These are phyloP conservation scores for Notocelia uddmanniana DNA, from an alignment of 2,888 invertebrate genomes.

Conservation along the genomic window DNA sequence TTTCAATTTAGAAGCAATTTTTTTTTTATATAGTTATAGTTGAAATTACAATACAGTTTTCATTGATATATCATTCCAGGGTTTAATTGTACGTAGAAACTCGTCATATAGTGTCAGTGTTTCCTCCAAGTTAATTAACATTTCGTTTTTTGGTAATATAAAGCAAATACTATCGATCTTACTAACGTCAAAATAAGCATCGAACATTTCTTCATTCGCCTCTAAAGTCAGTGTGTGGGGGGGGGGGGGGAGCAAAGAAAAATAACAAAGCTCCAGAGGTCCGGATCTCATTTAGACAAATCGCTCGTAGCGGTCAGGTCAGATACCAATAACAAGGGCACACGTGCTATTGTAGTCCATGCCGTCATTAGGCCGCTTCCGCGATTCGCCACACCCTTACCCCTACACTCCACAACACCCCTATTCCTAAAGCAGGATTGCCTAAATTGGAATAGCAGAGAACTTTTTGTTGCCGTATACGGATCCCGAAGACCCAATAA, in stretches of 20 bases:
- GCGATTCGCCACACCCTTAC: constrained; percentile 61
- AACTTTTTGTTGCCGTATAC: constrained; percentile 51
- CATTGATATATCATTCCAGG: too few species aligned
- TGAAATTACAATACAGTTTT: too few species aligned
- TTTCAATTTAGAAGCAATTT: too few species aligned
- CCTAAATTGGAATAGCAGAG: constrained; percentile 54
- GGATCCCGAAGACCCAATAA: constrained; percentile 69
- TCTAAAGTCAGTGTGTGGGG: constrained; percentile 46
- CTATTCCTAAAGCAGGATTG: constrained; percentile 58
- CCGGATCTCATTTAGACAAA: constrained; percentile 86
- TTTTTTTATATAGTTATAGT: too few species aligned
- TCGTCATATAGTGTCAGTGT: too few species aligned
- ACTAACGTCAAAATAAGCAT: constrained; percentile 40
- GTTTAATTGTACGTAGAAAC: too few species aligned
- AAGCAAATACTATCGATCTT: neutral
- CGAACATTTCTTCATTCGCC: constrained; percentile 40
- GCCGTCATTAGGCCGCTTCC: constrained; percentile 84
- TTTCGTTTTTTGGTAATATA: neutral
- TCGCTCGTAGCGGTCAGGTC: constrained; percentile 85
- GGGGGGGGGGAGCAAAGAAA: too few species aligned
- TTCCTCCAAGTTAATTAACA: too few species aligned
- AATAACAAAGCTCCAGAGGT: constrained; percentile 78
- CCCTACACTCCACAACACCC: constrained; percentile 56
- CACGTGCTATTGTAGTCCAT: constrained; percentile 81
- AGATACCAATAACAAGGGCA: constrained; percentile 84